These are phyloP conservation scores for Aselliscus stoliczkanus DNA, from an alignment of 2,797 vertebrate genomes.

Conservation along the genomic window DNA sequence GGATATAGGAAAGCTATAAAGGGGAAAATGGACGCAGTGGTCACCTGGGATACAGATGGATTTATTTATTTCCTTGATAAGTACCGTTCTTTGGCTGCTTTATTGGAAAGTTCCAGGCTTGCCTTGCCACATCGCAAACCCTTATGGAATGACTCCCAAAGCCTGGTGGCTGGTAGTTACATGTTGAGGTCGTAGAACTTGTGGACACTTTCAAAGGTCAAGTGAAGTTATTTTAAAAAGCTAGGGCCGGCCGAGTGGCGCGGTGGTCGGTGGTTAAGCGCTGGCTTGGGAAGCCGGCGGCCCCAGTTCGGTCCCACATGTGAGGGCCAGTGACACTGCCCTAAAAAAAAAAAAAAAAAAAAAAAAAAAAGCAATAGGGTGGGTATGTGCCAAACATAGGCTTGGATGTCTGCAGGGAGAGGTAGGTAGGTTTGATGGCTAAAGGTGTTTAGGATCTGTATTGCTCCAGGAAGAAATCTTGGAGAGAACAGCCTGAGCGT, in stretches of 20 bases:
- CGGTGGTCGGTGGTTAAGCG: no score
- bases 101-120: not conserved
- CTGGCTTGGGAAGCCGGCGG: no score
- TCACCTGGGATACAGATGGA: not conserved
- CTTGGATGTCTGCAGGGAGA: not conserved
- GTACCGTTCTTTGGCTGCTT: not conserved
- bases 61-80: not conserved
- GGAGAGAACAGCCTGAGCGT: not conserved
- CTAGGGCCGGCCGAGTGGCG: no score
- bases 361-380: not conserved
- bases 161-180: not conserved
- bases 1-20: not conserved
- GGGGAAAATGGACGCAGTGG: not conserved
- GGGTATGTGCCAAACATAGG: not conserved
- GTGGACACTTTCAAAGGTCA: not conserved
- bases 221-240: not conserved
- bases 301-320: no score
- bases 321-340: no score
- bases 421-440: rapidly evolving
- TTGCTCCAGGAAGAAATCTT: not conserved
- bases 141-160: not conserved
- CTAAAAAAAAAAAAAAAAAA: no score
- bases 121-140: not conserved
- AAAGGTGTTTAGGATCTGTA: rapidly evolving
- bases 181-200: not conserved